These are phyloP conservation scores for Salvelinus alpinus DNA, from an alignment of 2,113 vertebrate genomes.

Conservation along the genomic window DNA sequence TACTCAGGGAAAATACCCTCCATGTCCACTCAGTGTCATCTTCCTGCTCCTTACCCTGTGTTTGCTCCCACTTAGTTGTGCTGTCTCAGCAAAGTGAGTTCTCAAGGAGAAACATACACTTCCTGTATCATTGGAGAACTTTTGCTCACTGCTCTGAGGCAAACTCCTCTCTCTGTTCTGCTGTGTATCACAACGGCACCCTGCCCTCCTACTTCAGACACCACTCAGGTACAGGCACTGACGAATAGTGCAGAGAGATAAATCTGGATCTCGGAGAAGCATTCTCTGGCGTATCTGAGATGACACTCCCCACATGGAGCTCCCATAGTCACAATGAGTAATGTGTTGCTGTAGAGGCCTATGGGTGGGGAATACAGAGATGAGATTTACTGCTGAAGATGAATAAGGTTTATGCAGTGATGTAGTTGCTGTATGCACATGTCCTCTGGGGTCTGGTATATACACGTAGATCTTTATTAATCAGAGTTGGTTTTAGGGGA, in stretches of 20 bases:
- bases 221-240: not conserved
- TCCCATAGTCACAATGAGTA: conserved; percentile 49
- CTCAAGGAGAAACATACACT: conserved; percentile 45
- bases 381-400: conserved; percentile 41
- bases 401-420: conserved; percentile 47
- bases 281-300: conserved; percentile 29
- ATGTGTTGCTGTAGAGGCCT: conserved; percentile 44
- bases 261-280: conserved; percentile 36
- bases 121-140: conserved; percentile 26
- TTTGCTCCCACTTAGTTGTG: conserved; percentile 42
- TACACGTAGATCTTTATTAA: conserved; percentile 38
- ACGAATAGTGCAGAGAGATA: conserved; percentile 27
- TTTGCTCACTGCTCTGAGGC: conserved; percentile 15
- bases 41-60: conserved; percentile 15
- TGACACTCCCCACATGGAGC: conserved; percentile 49
- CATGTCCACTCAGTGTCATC: conserved; percentile 6
- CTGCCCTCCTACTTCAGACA: conserved; percentile 48
- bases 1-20: not conserved
- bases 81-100: conserved; percentile 43
- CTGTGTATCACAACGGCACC: conserved; percentile 33
- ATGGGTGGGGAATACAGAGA: conserved; percentile 48
- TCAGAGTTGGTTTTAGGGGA: conserved; percentile 29
- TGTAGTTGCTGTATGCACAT: conserved; percentile 18
- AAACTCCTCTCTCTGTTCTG: conserved; percentile 35
- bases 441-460: conserved; percentile 23